phyloP scores from a whole-genome alignment of 2,797 vertebrate species.

The Mionectes olivaceus region DNA sequence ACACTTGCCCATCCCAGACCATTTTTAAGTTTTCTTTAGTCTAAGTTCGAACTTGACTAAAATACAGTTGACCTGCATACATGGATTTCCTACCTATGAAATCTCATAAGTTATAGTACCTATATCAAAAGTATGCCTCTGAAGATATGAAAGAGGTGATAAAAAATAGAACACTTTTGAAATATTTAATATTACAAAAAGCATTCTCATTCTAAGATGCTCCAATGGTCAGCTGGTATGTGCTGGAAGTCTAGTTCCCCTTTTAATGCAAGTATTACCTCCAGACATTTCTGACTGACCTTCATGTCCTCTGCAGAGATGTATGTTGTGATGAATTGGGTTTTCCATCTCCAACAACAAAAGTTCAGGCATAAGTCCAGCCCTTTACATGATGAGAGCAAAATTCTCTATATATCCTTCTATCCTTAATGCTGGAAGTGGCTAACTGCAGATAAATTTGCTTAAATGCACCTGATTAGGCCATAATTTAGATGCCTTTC shows the following conservation, averaged over 20 bases:
- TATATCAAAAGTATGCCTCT: background rate
- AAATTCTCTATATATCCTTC: background rate
- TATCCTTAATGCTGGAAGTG: background rate
- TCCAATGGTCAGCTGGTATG: rapidly evolving
- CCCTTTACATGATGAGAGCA: background rate
- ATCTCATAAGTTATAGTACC: background rate
- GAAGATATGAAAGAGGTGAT: background rate
- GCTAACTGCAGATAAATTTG: background rate
- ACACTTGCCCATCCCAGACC: background rate
- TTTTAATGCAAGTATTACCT: background rate
- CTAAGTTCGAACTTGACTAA: background rate
- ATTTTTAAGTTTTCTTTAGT: background rate
- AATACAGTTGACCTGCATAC: background rate
- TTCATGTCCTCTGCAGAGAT: background rate
- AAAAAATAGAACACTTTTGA: background rate
- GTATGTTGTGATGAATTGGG: background rate
- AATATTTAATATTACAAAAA: slow-evolving; percentile 17
- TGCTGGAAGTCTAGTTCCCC: background rate
- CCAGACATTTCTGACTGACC: background rate
- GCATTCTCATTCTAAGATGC: background rate
- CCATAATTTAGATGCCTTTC: background rate
- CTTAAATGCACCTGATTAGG: background rate
- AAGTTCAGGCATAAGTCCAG: background rate
- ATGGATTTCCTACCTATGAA: background rate
- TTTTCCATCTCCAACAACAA: background rate